phyloP scores from a whole-genome alignment of 2,797 vertebrate genomes.

The Halcyon smyrnensis region DNA sequence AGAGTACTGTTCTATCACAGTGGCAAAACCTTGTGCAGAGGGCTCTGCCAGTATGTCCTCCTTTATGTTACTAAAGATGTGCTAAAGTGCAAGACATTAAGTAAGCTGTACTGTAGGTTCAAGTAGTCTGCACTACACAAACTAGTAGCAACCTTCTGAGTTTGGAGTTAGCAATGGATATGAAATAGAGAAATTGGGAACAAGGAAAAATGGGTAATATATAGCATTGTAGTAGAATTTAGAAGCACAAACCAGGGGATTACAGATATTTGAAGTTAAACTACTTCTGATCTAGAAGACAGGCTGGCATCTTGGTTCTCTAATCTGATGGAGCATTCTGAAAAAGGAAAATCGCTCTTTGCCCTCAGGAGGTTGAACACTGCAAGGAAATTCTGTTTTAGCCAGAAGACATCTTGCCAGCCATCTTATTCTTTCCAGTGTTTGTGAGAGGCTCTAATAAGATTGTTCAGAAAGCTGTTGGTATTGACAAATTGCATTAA shows the following conservation, averaged over 20 bases:
- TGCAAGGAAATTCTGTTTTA: neutral
- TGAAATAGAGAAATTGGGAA: neutral
- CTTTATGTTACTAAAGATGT: neutral
- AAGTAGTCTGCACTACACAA: neutral
- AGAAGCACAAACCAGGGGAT: neutral
- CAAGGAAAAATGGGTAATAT: neutral
- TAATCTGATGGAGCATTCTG: neutral
- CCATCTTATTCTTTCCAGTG: neutral
- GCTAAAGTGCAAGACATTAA: neutral
- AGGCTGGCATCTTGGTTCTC: neutral
- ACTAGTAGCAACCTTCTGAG: neutral
- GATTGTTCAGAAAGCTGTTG: neutral
- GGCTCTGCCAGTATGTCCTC: neutral
- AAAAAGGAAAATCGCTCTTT: neutral
- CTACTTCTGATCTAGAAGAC: neutral
- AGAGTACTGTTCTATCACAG: neutral
- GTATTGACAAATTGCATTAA: conserved; percentile 7
- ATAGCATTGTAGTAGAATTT: neutral
- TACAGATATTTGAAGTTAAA: neutral
- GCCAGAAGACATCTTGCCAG: neutral
- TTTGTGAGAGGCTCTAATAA: neutral
- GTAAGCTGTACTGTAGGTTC: neutral
- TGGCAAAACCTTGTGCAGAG: neutral
- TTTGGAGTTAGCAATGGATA: neutral
- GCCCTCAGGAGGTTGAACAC: neutral